Percentiles rank a stretch among this genome's conserved stretches.
phyloP scores from a whole-genome alignment of 2,113 vertebrate species.

The Thunnus maccoyii region DNA sequence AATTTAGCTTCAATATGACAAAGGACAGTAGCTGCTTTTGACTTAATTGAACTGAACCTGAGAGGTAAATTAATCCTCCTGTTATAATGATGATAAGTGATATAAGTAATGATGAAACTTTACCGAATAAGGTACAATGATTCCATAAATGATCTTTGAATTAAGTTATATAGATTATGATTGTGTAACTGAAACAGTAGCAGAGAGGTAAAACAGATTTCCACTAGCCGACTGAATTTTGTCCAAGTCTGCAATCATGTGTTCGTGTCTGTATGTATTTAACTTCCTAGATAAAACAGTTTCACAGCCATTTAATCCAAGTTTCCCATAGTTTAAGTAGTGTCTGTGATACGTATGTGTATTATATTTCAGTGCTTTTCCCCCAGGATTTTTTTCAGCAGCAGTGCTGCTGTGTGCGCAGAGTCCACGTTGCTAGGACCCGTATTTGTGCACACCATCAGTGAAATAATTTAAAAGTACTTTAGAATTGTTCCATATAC shows the following conservation, averaged over 20 bases:
- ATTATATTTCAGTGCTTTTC: too few species aligned
- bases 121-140: neutral
- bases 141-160: neutral
- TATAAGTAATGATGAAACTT: neutral
- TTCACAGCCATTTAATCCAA: constrained; percentile 5
- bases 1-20: constrained; percentile 1
- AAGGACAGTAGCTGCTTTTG: neutral
- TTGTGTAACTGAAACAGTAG: neutral
- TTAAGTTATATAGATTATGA: neutral
- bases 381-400: too few species aligned
- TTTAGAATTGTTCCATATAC: too few species aligned
- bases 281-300: constrained; percentile 4
- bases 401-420: too few species aligned
- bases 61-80: neutral
- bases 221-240: neutral
- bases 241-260: neutral
- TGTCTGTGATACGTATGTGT: neutral
- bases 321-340: constrained; percentile 3
- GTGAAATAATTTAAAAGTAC: too few species aligned
- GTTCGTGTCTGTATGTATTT: constrained; percentile 5
- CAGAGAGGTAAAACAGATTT: constrained; percentile 2
- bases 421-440: too few species aligned
- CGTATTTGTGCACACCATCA: too few species aligned
- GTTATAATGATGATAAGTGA: too few species aligned
- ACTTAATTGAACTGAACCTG: neutral